These are phyloP conservation scores for Zaprionus kolodkinae DNA, from an alignment of 1,140 invertebrate genomes.

Conservation along the genomic window DNA sequence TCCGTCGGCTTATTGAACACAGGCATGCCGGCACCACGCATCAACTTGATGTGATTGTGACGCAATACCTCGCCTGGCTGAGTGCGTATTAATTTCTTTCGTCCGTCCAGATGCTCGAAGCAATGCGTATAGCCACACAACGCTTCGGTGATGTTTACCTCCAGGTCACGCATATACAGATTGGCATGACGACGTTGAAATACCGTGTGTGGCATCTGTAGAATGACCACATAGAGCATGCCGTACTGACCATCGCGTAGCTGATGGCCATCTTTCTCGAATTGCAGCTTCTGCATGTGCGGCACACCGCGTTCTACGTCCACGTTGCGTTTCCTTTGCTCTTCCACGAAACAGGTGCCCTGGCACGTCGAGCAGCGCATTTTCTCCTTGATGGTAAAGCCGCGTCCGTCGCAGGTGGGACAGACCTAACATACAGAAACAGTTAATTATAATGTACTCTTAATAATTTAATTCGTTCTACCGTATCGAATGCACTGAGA, in stretches of 20 bases:
- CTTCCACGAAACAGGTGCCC: slow-evolving; percentile 91
- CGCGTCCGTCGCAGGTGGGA: slow-evolving; percentile 88
- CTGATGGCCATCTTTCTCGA: slow-evolving; percentile 95
- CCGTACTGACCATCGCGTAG: slow-evolving; percentile 92
- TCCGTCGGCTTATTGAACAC: slow-evolving; percentile 92
- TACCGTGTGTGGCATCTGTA: slow-evolving; percentile 91
- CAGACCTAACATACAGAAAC: slow-evolving; percentile 84
- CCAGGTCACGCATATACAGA: slow-evolving; percentile 89
- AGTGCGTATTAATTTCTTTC: slow-evolving; percentile 90
- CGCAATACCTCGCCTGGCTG: slow-evolving; percentile 90
- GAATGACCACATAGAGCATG: slow-evolving; percentile 95
- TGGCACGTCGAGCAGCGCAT: slow-evolving; percentile 92
- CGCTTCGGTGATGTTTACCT: slow-evolving; percentile 92
- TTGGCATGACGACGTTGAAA: slow-evolving; percentile 92
- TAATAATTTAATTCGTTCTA: slow-evolving; percentile 13
- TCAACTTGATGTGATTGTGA: slow-evolving; percentile 91
- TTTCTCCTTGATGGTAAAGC: slow-evolving; percentile 91
- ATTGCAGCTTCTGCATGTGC: slow-evolving; percentile 94
- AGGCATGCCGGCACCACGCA: slow-evolving; percentile 96
- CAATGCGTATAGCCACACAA: slow-evolving; percentile 95
- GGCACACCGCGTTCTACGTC: slow-evolving; percentile 96
- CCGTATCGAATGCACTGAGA: slow-evolving; percentile 66
- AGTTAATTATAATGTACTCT: neutral
- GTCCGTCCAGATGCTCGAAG: slow-evolving; percentile 93
- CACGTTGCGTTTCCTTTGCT: slow-evolving; percentile 93